Evolutionary conservation across 2,113 vertebrate species (phyloP), one percentile per base, ranked within the genome.

Genomic region (Ochotona curzoniae): DNA sequence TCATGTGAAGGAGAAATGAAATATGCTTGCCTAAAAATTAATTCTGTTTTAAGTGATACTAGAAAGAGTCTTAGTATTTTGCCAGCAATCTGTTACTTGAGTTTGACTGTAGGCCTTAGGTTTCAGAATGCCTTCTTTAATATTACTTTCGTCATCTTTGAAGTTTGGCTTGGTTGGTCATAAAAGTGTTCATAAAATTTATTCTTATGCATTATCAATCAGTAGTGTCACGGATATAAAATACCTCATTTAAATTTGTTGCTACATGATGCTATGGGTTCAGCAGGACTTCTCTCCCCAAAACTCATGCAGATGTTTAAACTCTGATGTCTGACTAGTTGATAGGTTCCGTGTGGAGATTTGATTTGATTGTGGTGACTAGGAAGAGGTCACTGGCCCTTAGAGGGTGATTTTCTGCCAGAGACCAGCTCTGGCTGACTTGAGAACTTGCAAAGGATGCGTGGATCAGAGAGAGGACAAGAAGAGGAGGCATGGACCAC

Each of bases 171-270:
- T 51, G 14, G 21, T 75, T 64, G n/a, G 38, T 21, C 26, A 28
- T 85, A 71, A n/a, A n/a, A n/a, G 32, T 38, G 18, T 71, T 73
- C 71, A 26, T 84, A 79, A 69, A 70, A 26, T 15, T 82, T 92
- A 64, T 74, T 84, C 49, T 70, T 61, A 60, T 21, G 78, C 63
- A 28, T 79, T 49, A 74, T 70, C 38, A 83, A 71, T 79, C 75
- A 88, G 28, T 2, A 57, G 60, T 70, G 54, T 75, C 84, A 38
- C 26, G 63, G 60, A 75, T 80, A 66, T 13, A 26, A 93, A 93
- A 26, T 74, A 76, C 70, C 21, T 70, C 14, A 84, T 80, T 91
- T 84, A 91, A n/a, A 84, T 32, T 84, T 93, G 8, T 83, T 89
- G 17, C 61, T 83, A 71, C 63, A 57, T 13, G 18, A 57, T 57